Conservation (phyloP, 2,797 vertebrate genomes). For the Harpagifer antarcticus region DNA sequence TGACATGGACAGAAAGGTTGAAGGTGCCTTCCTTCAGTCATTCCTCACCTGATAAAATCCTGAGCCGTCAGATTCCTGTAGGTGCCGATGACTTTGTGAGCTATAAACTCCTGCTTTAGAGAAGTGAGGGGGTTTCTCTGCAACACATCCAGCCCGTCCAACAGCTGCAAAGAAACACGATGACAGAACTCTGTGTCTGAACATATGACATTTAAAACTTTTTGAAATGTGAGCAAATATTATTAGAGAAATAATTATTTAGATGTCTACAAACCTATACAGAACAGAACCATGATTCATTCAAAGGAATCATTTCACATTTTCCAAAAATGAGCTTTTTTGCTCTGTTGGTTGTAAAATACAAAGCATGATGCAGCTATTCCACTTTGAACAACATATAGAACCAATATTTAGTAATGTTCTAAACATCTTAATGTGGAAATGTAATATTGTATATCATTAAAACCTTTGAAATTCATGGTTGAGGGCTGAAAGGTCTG, state of each 20-base stretch:
- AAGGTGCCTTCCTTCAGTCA: neutral
- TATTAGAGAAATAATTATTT: neutral
- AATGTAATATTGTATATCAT: too few relatives aligned
- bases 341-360: neutral
- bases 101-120: slow-evolving; percentile 81
- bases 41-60: slow-evolving; percentile 79
- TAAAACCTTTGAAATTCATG: slow-evolving; percentile 14
- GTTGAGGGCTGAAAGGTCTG: slow-evolving; percentile 24
- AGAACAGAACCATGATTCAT: neutral
- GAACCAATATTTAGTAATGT: too few relatives aligned
- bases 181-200: slow-evolving; percentile 8
- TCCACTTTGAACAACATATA: too few relatives aligned
- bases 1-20: neutral
- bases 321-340: neutral
- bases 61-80: slow-evolving; percentile 81
- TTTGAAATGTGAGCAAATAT: neutral
- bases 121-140: slow-evolving; percentile 73
- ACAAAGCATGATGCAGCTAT: too few relatives aligned
- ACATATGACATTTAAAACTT: neutral
- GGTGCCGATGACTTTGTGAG: slow-evolving; percentile 71
- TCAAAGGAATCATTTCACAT: neutral
- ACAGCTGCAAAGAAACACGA: slow-evolving; percentile 68
- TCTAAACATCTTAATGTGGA: too few relatives aligned
- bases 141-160: slow-evolving; percentile 82
- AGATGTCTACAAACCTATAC: neutral